These are phyloP conservation scores for Aphidius gifuensis DNA, from an alignment of 1,140 invertebrate species.

Conservation along the genomic window DNA sequence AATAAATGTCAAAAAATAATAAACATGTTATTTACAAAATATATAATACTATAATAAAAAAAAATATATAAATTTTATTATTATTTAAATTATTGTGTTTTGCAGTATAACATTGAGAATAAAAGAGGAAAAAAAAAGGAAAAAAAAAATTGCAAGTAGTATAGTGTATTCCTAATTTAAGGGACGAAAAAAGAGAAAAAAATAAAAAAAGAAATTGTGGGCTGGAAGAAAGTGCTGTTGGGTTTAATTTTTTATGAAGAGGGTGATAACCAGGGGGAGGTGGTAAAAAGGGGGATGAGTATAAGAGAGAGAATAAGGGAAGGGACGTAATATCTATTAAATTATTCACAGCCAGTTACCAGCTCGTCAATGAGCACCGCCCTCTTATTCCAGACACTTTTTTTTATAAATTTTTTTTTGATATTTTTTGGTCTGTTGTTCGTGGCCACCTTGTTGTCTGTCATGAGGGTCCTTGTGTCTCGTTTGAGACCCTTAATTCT, in stretches of 20 bases:
- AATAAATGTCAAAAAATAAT: no score
- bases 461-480: conserved; percentile 24
- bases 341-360: conserved; percentile 44
- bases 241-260: neutral
- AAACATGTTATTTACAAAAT: no score
- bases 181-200: no score
- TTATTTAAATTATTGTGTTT: no score
- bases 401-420: conserved; percentile 28
- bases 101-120: no score
- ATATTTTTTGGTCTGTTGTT: conserved; percentile 3
- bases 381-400: conserved; percentile 9
- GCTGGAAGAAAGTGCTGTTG: neutral
- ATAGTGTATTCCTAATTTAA: no score
- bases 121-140: no score
- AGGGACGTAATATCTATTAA: conserved; percentile 37
- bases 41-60: no score
- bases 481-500: conserved; percentile 3
- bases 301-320: conserved; percentile 16
- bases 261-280: neutral
- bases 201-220: no score
- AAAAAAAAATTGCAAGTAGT: no score
- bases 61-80: no score
- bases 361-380: conserved; percentile 38
- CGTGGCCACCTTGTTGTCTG: conserved; percentile 12
- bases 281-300: conserved; percentile 16